A percentile compares a stretch with the other conserved stretches of the same genome.
Evolutionary conservation across 2,113 vertebrate species (phyloP).

Genomic region (Xiphophorus hellerii): DNA sequence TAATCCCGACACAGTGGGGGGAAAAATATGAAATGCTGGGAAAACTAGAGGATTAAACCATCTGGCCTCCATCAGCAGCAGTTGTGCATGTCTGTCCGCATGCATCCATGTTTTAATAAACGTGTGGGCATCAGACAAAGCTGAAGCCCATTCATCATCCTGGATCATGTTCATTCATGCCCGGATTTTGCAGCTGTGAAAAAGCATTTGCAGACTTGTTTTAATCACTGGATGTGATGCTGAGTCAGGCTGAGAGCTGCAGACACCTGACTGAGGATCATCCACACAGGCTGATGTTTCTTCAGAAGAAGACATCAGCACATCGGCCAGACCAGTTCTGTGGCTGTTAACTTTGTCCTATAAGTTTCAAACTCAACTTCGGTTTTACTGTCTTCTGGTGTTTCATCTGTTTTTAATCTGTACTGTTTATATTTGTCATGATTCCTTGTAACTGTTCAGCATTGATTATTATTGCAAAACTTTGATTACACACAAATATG

Average conservation of each 20-base stretch:
- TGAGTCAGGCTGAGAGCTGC: conserved; percentile 17
- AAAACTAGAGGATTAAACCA: conserved; percentile 75
- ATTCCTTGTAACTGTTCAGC: too few relatives aligned
- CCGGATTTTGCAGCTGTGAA: conserved; percentile 19
- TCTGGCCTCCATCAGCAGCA: conserved; percentile 56
- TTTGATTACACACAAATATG: too few relatives aligned
- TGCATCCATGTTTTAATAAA: conserved; percentile 5
- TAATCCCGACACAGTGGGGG: conserved; percentile 68
- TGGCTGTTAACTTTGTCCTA: too few relatives aligned
- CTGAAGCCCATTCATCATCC: conserved; percentile 40
- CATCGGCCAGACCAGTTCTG: too few relatives aligned
- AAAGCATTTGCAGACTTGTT: not conserved
- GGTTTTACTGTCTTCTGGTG: too few relatives aligned
- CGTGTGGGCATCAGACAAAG: not conserved
- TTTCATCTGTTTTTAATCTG: too few relatives aligned
- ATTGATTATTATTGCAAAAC: too few relatives aligned
- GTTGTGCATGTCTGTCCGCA: conserved; percentile 5
- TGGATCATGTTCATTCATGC: conserved; percentile 51
- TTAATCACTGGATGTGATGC: conserved; percentile 38
- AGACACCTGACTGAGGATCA: not conserved
- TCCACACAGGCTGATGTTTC: not conserved
- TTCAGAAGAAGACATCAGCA: not conserved
- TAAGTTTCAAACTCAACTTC: too few relatives aligned
- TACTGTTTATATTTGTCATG: too few relatives aligned
- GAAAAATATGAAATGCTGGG: conserved; percentile 59